Evolutionary conservation across 2,113 vertebrate species (phyloP).

Genomic region (Pelmatolapia mariae): DNA sequence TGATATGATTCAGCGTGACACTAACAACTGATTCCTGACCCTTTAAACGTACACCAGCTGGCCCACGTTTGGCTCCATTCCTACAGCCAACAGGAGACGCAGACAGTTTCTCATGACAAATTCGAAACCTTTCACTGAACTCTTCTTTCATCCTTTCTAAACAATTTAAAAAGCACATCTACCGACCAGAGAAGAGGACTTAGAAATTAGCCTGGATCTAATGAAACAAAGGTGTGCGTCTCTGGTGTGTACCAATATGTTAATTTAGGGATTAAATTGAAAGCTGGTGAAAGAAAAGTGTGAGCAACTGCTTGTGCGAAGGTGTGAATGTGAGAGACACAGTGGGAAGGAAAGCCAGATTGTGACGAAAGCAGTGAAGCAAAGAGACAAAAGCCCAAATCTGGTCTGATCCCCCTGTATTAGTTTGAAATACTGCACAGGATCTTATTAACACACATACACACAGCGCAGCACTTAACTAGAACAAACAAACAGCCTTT

Average conservation of each 20-base stretch:
- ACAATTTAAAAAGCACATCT: not conserved
- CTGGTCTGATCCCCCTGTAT: conserved; percentile 26
- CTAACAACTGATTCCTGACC: conserved; percentile 9
- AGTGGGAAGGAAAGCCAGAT: not conserved
- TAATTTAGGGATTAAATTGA: conserved; percentile 5
- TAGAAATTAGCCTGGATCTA: not conserved
- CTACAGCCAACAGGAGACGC: not conserved
- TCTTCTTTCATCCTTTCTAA: not conserved
- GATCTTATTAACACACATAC: not conserved
- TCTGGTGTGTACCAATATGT: not conserved
- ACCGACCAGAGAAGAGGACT: not conserved
- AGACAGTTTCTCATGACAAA: not conserved
- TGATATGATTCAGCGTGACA: conserved; percentile 44
- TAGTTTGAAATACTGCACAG: not conserved
- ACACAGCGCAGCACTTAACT: not conserved
- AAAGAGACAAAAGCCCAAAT: conserved; percentile 6
- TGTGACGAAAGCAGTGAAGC: conserved; percentile 3
- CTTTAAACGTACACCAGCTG: not conserved
- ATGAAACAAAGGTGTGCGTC: not conserved
- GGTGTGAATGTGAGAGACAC: not conserved
- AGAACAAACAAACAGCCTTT: not conserved
- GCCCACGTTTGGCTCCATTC: not conserved
- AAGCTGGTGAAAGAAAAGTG: not conserved
- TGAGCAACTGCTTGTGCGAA: not conserved
- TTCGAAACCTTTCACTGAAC: conserved; percentile 9